Conservation (phyloP, 2,113 vertebrate genomes). For the Neodontobutis hainanensis region DNA sequence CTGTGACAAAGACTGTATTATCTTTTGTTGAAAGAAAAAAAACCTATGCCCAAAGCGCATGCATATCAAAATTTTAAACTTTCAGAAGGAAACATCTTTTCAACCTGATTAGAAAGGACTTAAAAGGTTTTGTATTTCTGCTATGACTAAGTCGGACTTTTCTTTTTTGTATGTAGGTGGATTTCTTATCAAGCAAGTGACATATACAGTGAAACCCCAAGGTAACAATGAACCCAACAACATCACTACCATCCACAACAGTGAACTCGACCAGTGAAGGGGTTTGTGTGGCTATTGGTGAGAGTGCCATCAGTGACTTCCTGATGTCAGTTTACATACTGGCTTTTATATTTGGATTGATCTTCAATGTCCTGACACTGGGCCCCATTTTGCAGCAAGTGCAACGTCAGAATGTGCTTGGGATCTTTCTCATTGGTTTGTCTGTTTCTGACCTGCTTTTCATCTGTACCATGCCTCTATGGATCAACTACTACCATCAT, state of each 20-base stretch:
- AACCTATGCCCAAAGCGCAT: too few relatives aligned
- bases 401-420: conserved; percentile 72
- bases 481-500: conserved; percentile 77
- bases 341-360: conserved; percentile 73
- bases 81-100: too few relatives aligned
- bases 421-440: conserved; percentile 78
- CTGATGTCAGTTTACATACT: conserved; percentile 77
- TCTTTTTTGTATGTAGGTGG: conserved; percentile 27
- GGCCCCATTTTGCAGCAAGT: conserved; percentile 78
- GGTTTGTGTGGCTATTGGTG: conserved; percentile 52
- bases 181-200: conserved; percentile 12
- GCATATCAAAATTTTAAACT: too few relatives aligned
- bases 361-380: conserved; percentile 74
- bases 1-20: conserved; percentile 5
- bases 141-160: neutral
- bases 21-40: too few relatives aligned
- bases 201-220: neutral
- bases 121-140: neutral
- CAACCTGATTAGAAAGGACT: too few relatives aligned
- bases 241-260: accelerated
- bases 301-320: conserved; percentile 51
- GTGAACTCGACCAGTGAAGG: neutral
- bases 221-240: conserved; percentile 39
- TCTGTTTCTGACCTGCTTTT: conserved; percentile 79
- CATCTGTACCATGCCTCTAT: conserved; percentile 80